Base-by-base conservation (phyloP, 2,797 vertebrate genomes). In the Eleutherodactylus coqui region DNA sequence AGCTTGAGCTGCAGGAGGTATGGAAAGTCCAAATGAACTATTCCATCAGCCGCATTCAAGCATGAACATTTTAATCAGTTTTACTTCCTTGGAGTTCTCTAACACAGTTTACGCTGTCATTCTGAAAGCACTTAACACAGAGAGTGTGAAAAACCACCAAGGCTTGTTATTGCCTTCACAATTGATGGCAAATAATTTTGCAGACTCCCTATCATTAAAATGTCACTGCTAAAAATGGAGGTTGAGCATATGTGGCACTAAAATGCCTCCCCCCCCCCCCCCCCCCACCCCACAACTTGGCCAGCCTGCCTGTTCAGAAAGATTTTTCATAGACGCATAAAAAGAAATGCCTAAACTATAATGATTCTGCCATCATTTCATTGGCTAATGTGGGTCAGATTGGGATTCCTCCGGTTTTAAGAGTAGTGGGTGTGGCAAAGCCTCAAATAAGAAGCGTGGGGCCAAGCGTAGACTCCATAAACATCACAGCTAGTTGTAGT, bases 21-120 rank as follows among this genome's bases (percentile, higher is more conserved):
- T 92, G 94, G 93, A 95, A 94, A 95, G 95, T 95, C 95, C 95
- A 96, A 95, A 95, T 96, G 95, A 95, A 95, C 94, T 96, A 95
- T 95, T 95, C 94, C 94, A 95, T 96, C 95, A 95, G 93, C 94
- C 94, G 92, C 94, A 95, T 95, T 95, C 92, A 95, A 95, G 94
- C 95, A 94, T 96, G 94, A 96, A 95, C 95, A 95, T 95, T 95
- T 96, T 96, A 96, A 96, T 96, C 95, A 95, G 94, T 95, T 95
- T 95, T 95, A 95, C 94, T 95, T 96, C 94, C 93, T 95, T 94
- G 94, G 94, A 94, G 95, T 95, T 95, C 94, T 95, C 94, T 92
- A 95, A 95, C 94, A 95, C 94, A 95, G 95, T 95, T 95, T 95
- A 95, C 89, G 92, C 94, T 95, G 94, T 95, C 95, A 95, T 95